phyloP scores from a whole-genome alignment of 1,140 invertebrate species.

The Penaeus chinensis region DNA sequence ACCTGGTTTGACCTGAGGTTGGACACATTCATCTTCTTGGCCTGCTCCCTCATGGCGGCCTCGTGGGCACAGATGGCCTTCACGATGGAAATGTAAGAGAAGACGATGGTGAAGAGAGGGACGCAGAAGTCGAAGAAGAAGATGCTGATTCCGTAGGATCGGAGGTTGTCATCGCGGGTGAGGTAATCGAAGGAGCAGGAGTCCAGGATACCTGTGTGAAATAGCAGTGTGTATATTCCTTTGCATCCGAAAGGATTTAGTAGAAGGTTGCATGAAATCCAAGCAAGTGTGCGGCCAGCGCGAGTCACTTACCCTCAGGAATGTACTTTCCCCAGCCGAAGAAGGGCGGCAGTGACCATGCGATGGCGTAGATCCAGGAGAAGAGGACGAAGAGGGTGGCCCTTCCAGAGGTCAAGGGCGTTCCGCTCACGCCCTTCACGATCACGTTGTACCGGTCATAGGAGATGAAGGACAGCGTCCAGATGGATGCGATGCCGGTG shows the following conservation, averaged over 20 bases:
- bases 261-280: no score
- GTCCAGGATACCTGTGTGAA: constrained; percentile 35
- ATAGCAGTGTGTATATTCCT: no score
- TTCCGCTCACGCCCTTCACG: constrained; percentile 64
- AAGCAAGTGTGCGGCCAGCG: no score
- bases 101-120: constrained; percentile 63
- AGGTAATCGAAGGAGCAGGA: constrained; percentile 65
- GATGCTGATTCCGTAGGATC: constrained; percentile 55
- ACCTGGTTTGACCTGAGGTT: constrained; percentile 69
- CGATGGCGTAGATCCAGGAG: constrained; percentile 64
- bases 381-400: constrained; percentile 61
- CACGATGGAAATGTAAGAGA: constrained; percentile 70
- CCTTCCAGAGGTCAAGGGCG: constrained; percentile 61
- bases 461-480: constrained; percentile 64
- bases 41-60: no score
- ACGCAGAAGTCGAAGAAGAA: constrained; percentile 57
- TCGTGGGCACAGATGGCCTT: constrained; percentile 66
- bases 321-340: constrained; percentile 65
- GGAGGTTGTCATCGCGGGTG: no score
- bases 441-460: constrained; percentile 66
- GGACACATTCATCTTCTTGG: no score
- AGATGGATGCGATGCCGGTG: constrained; percentile 64
- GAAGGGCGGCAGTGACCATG: constrained; percentile 62
- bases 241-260: no score
- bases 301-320: constrained; percentile 47